These are phyloP conservation scores for Syngnathus floridae DNA, from an alignment of 2,113 vertebrate genomes.

Conservation along the genomic window DNA sequence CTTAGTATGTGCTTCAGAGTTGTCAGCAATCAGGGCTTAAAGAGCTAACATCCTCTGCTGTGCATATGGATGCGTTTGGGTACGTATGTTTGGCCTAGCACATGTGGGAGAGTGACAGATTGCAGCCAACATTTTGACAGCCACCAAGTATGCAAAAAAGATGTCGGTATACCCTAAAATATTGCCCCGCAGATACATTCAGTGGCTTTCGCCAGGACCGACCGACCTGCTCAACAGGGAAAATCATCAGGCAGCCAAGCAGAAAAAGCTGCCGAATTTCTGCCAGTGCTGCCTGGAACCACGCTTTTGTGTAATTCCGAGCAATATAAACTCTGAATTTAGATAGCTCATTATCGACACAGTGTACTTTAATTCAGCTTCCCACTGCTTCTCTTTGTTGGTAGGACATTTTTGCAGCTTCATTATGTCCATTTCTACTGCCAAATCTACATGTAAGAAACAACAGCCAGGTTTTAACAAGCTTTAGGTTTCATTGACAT, in stretches of 20 bases:
- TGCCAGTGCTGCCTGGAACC: constrained; percentile 41
- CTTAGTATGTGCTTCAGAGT: constrained; percentile 32
- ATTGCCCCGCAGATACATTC: constrained; percentile 43
- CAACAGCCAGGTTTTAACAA: constrained; percentile 14
- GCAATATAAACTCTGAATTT: constrained; percentile 69
- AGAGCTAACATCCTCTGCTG: constrained; percentile 10
- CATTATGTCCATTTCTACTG: constrained; percentile 38
- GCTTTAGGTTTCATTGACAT: not conserved
- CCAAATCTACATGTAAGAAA: constrained; percentile 20
- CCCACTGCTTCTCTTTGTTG: constrained; percentile 48
- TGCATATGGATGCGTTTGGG: constrained; percentile 11
- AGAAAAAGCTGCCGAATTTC: constrained; percentile 46
- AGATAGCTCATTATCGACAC: constrained; percentile 60
- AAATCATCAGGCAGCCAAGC: constrained; percentile 45
- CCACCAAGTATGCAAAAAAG: constrained; percentile 47
- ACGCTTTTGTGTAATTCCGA: constrained; percentile 61
- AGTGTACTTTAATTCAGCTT: constrained; percentile 62
- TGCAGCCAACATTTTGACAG: constrained; percentile 54
- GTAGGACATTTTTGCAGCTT: constrained; percentile 35
- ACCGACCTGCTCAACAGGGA: constrained; percentile 26
- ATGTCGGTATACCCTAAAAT: constrained; percentile 55
- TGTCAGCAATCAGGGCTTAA: constrained; percentile 41
- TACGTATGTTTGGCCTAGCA: constrained; percentile 8
- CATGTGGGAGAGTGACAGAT: constrained; percentile 41
- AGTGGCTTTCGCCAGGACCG: constrained; percentile 39